phyloP scores from a whole-genome alignment of 92 coral and sea anemone species.

The Epizoanthus scotinus region DNA sequence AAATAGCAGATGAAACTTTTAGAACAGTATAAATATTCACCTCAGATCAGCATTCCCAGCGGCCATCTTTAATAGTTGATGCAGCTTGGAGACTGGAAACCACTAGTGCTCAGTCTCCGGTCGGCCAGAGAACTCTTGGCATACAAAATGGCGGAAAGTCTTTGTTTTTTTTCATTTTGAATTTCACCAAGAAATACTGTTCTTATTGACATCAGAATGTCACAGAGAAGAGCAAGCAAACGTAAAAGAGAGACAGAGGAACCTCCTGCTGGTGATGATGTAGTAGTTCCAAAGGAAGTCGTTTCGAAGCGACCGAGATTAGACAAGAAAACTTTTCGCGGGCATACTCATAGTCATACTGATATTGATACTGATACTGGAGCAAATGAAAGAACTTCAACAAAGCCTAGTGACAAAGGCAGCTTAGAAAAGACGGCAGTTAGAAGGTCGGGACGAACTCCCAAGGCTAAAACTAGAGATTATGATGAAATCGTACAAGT shows the following conservation, averaged over 20 bases:
- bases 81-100: conserved; percentile 1
- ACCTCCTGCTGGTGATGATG: conserved; percentile 23
- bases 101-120: conserved; percentile 20
- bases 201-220: conserved; percentile 51
- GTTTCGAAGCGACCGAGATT: conserved; percentile 17
- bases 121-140: not conserved
- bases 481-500: conserved; percentile 57
- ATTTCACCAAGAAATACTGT: not conserved
- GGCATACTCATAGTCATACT: no score
- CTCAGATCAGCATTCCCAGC: not conserved
- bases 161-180: not conserved
- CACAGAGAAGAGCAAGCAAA: conserved; percentile 70
- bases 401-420: not conserved
- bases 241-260: conserved; percentile 58
- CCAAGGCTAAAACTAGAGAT: conserved; percentile 88
- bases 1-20: not conserved
- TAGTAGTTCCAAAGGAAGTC: not conserved
- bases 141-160: conserved; percentile 34
- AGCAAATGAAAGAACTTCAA: not conserved
- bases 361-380: not conserved
- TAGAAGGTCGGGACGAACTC: conserved; percentile 91
- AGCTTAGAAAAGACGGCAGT: conserved; percentile 38
- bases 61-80: not conserved
- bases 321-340: not conserved
- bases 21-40: not conserved